Percentiles rank a stretch among this genome's conserved stretches.
Evolutionary conservation across 2,888 invertebrate genomes (phyloP).

Genomic region (Andrena bicolor): DNA sequence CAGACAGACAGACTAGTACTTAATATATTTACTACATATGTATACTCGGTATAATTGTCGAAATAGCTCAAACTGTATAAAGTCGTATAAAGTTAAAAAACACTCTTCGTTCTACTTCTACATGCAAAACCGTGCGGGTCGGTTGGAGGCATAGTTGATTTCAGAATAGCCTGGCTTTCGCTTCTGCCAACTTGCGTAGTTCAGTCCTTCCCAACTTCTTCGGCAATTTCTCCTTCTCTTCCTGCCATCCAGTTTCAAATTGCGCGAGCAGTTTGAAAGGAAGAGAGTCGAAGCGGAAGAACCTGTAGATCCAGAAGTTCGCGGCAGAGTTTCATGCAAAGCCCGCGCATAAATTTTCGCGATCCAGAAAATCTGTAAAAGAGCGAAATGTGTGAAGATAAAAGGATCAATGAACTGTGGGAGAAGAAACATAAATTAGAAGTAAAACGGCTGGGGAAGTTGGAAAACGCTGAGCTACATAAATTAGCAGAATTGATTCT

Average conservation of each 20-base stretch:
- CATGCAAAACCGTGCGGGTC: constrained; percentile 88
- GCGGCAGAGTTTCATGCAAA: too few species aligned
- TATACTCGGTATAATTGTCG: background rate
- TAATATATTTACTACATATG: constrained; percentile 17
- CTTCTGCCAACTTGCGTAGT: constrained; percentile 87
- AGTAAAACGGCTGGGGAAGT: too few species aligned
- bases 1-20: background rate
- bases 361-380: too few species aligned
- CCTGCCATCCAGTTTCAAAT: constrained; percentile 69
- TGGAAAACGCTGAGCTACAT: too few species aligned
- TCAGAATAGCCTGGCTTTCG: constrained; percentile 88
- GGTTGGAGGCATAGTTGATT: constrained; percentile 87
- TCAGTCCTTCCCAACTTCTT: constrained; percentile 86
- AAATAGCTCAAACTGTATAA: constrained; percentile 4
- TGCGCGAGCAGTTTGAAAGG: too few species aligned
- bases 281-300: too few species aligned
- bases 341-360: too few species aligned
- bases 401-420: too few species aligned
- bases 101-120: constrained; percentile 44
- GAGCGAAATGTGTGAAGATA: too few species aligned
- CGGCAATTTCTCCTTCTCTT: constrained; percentile 74
- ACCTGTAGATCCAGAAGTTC: too few species aligned
- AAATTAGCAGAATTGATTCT: too few species aligned
- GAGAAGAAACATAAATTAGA: too few species aligned
- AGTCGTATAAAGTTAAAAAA: constrained; percentile 22